Base-by-base conservation (phyloP, 2,797 vertebrate genomes). In the Zalophus californianus region DNA sequence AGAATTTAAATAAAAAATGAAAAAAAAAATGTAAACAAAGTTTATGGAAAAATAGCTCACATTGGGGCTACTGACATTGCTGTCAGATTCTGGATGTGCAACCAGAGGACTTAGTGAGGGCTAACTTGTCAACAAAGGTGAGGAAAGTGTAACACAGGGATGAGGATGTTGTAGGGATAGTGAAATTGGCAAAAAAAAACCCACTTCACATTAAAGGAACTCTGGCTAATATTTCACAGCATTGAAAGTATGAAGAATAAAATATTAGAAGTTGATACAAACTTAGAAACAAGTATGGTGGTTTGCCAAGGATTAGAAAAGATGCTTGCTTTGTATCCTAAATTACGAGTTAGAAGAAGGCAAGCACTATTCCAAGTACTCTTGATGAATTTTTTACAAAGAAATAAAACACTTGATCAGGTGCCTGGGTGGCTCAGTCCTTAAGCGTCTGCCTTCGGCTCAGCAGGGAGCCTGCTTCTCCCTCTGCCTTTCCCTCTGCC, bases 221-320 rank as follows among this genome's bases (percentile, higher is more conserved):
- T 70, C 50, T 50, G 23, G 52, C 18, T 85, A 68, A 84, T 58
- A 84, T 90, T 75, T 94, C 58, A 90, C 9, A 68, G 32, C 25
- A 80, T 32, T 85, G 44, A 77, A 96, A 94, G 4, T 58, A 1
- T 38, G 86, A 54, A 95, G 18, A 87, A 56, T 92, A 62, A 86
- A 90, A 83, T 92, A 25, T 58, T 82, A 16, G 9, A 80, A 54
- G 41, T 48, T 79, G 89, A 73, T 79, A 62, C 21, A 94, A 52
- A 88, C 38, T 56, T 78, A 68, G n/a, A 68, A 79, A 50, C 13
- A 56, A 68, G 16, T 62, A 38, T 75, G 44, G 52, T 21, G 80
- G 2, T 91, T 93, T 84, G 32, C 62, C 64, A 73, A 83, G 21
- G 8, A 21, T 70, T 54, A 94, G 50, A 78, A 90, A 92, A 86